phyloP scores from a whole-genome alignment of 2,113 vertebrate genomes.

The Bucco capensis region DNA sequence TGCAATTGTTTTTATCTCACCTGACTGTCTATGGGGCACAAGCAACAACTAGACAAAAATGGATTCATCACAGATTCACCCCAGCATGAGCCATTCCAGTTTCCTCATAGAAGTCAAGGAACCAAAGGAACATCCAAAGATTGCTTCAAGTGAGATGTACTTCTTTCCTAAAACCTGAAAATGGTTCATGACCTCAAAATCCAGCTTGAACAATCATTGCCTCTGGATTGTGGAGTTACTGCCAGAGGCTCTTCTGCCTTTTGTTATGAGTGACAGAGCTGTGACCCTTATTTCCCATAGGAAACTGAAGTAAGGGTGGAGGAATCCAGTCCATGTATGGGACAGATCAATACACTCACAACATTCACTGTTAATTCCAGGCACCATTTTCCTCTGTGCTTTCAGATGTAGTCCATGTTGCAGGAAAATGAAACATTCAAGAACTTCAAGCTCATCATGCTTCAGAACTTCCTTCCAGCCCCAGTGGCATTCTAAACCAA shows the following conservation, averaged over 20 bases:
- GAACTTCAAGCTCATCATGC: neutral
- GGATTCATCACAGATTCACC: neutral
- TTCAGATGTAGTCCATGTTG: accelerated
- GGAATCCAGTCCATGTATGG: neutral
- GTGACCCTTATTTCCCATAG: neutral
- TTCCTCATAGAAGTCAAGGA: neutral
- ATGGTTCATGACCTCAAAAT: neutral
- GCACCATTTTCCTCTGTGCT: neutral
- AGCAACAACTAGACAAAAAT: neutral
- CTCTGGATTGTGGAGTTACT: neutral
- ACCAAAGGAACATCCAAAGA: neutral
- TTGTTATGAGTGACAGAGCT: neutral
- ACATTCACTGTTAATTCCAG: neutral
- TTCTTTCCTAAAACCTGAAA: neutral
- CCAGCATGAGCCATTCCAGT: neutral
- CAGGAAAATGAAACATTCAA: neutral
- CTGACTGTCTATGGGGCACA: neutral
- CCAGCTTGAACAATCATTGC: neutral
- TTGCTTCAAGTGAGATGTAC: neutral
- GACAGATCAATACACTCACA: neutral
- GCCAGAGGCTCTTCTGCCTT: accelerated
- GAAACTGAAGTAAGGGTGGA: neutral
- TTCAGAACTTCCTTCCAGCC: neutral
- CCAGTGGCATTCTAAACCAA: neutral
- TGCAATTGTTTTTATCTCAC: neutral